These are phyloP conservation scores for Heliocidaris tuberculata DNA, from an alignment of 35 echinoderm and acorn worm species.

Conservation along the genomic window DNA sequence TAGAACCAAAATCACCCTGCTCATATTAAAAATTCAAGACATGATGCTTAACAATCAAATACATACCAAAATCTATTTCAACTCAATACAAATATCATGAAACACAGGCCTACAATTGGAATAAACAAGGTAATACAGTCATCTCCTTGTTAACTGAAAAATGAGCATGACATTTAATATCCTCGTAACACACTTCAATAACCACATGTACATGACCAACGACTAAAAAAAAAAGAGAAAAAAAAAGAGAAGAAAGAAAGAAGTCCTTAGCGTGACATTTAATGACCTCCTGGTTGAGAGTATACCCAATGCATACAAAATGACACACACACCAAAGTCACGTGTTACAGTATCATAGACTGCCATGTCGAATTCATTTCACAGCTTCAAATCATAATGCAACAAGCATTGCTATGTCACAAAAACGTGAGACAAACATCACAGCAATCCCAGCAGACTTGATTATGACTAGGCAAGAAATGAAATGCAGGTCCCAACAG, in stretches of 20 bases:
- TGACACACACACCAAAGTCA: not conserved
- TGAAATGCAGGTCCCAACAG: not conserved
- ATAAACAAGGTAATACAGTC: too few species aligned
- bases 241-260: not conserved
- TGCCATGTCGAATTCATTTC: not conserved
- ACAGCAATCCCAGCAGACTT: too few species aligned
- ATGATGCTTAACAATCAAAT: not conserved
- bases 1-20: too few species aligned
- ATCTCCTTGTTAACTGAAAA: too few species aligned
- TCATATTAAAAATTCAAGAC: not conserved
- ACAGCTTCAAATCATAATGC: not conserved
- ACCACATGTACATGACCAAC: not conserved
- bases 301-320: not conserved
- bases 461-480: conserved; percentile 34
- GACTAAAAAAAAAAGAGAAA: not conserved
- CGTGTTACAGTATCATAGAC: not conserved
- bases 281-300: not conserved
- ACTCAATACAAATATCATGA: not conserved
- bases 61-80: not conserved
- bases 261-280: not conserved
- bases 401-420: not conserved
- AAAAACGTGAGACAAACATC: not conserved
- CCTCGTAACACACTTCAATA: too few species aligned
- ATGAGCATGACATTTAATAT: too few species aligned
- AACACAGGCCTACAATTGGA: not conserved